These are phyloP conservation scores for Epinotia ramella DNA, from an alignment of 2,888 invertebrate species.

Conservation along the genomic window DNA sequence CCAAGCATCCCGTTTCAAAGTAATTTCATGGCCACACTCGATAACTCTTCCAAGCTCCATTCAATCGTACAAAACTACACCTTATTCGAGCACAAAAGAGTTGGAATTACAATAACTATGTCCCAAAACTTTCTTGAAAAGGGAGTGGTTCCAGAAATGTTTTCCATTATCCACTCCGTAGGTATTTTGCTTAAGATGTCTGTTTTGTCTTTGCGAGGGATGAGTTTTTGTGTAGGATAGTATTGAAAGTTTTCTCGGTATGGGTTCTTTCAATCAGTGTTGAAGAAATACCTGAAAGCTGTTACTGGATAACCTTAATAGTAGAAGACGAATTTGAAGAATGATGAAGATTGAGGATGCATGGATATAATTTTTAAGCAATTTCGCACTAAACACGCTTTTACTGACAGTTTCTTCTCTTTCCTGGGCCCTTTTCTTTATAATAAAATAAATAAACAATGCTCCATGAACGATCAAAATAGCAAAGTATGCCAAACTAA, in stretches of 20 bases:
- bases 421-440: no score
- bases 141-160: constrained; percentile 45
- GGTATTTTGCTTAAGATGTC: constrained; percentile 37
- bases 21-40: constrained; percentile 47
- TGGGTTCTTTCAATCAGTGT: background rate
- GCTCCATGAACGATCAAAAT: no score
- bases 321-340: background rate
- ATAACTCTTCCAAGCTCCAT: constrained; percentile 50
- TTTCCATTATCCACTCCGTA: constrained; percentile 48
- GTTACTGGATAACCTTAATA: background rate
- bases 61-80: constrained; percentile 55
- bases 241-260: constrained; percentile 6
- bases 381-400: no score
- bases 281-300: background rate
- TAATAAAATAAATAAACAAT: no score
- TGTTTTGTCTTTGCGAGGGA: constrained; percentile 36
- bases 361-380: no score
- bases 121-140: constrained; percentile 52
- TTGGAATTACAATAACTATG: constrained; percentile 53
- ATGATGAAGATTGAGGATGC: no score
- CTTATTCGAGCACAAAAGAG: constrained; percentile 55
- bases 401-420: no score
- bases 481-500: no score
- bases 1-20: background rate
- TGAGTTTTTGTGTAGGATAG: constrained; percentile 19